phyloP scores from a whole-genome alignment of 2,888 invertebrate species.

The Lasioglossum figueresi region DNA sequence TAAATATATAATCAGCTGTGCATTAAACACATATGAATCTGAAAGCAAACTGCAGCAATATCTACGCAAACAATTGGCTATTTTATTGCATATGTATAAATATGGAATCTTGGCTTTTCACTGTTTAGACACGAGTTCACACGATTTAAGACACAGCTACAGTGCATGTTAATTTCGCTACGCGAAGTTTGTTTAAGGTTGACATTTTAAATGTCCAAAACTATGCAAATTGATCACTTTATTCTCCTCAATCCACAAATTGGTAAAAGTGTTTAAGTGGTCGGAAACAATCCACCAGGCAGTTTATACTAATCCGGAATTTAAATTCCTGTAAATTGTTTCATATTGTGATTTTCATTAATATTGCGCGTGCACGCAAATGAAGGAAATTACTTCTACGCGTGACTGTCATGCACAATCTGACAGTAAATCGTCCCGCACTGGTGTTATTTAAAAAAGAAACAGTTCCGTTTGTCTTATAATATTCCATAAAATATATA shows the following conservation, averaged over 20 bases:
- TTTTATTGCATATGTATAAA: background rate
- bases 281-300: background rate
- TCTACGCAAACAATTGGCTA: background rate
- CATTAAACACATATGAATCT: background rate
- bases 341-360: constrained; percentile 51
- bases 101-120: background rate
- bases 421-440: background rate
- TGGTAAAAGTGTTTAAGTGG: background rate
- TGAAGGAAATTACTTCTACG: constrained; percentile 57
- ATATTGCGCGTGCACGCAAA: constrained; percentile 43
- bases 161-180: background rate
- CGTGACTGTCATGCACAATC: constrained; percentile 50
- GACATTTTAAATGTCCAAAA: background rate
- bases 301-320: background rate
- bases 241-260: background rate
- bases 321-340: constrained; percentile 28
- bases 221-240: background rate
- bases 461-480: constrained; percentile 39
- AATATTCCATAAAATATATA: background rate
- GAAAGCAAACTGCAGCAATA: background rate
- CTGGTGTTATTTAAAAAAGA: constrained; percentile 48
- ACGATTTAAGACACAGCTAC: background rate
- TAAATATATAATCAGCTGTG: background rate
- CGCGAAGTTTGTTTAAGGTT: background rate
- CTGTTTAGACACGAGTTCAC: background rate